These are phyloP conservation scores for Liopterus haemorrhoidalis DNA, from an alignment of 2,888 invertebrate species.

Conservation along the genomic window DNA sequence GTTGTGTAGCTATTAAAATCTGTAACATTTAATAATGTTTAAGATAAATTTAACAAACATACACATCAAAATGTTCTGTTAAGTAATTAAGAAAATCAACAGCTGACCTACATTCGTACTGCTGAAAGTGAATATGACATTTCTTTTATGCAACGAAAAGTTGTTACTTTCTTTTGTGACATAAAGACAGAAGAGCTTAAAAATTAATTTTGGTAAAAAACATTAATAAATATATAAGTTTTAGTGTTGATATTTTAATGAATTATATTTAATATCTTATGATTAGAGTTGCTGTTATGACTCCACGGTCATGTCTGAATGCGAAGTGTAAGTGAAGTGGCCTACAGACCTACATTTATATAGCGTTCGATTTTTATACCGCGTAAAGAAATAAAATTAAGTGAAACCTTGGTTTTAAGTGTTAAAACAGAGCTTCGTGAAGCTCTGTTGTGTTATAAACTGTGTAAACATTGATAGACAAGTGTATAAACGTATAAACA, in stretches of 20 bases:
- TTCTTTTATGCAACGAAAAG: conserved; percentile 15
- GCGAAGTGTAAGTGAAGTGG: conserved; percentile 81
- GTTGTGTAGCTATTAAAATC: no score
- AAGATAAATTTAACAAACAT: no score
- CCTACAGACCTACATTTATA: conserved; percentile 83
- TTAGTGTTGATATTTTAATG: conserved; percentile 10
- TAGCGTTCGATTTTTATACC: conserved; percentile 57
- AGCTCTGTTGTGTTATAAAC: conserved; percentile 46
- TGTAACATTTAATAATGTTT: no score
- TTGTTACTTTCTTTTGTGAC: conserved; percentile 1
- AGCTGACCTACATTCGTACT: conserved; percentile 21
- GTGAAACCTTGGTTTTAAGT: conserved; percentile 47
- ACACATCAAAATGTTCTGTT: no score
- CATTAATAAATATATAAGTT: background rate
- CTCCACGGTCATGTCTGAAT: conserved; percentile 65
- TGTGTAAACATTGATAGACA: conserved; percentile 44
- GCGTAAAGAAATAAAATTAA: conserved; percentile 48
- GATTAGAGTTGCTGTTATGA: conserved; percentile 63
- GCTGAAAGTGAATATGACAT: conserved; percentile 23
- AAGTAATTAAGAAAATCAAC: no score
- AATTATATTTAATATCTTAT: conserved; percentile 49
- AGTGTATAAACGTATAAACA: conserved; percentile 47
- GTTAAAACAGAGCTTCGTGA: conserved; percentile 47
- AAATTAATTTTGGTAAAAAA: background rate
- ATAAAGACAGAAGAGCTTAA: background rate